Evolutionary conservation across 2,888 invertebrate genomes (phyloP), one percentile per base, ranked within the genome.

Genomic region (Mermis nigrescens): DNA sequence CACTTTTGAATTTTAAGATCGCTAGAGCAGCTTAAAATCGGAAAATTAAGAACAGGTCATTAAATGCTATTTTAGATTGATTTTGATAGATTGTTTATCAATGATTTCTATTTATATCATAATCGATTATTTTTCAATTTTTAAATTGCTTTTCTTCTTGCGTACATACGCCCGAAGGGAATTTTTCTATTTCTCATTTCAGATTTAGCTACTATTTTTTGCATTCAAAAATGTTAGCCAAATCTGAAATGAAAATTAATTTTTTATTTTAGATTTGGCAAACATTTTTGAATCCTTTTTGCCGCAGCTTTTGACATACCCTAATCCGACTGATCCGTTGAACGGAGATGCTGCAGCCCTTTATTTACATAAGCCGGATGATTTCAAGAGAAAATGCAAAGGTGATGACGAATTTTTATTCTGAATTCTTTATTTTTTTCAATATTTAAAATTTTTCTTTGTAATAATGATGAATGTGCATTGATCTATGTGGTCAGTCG

Each of bases 261-360:
- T 22, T 15, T 4, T 31, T 57, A 29, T 68, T 77, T 53, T 80
- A 88, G 91, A 99, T 81, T 79, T 99, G 73, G 91, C 94, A 69
- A 99, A 99, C 79, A 98, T 99, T 71, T 99, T 99, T 79, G 95
- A 95, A 79, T 92, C 92, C 70, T 98, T 98, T 80, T 82, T 99
- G 77, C 98, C 98, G 63, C 98, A 99, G 79, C 80, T 99, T 75
- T 81, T 99, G 75, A 92, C 95, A 68, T 99, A 99, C 80, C 98
- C 98, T 55, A 99, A 99, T 79, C 95, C 98, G 59, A 91, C 94
- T 69, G 98, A 99, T 79, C 98, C 98, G 32, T 79, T 99, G 65
- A 99, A 99, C 79, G 95, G 98, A 52, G 98, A 98, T 78, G 98
- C 98, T 62, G 98, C 98, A 67, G 91, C 95, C 63, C 85, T 99